Evolutionary conservation across 2,797 vertebrate species (phyloP), one percentile per base, ranked within the genome.

Genomic region (Emys orbicularis): DNA sequence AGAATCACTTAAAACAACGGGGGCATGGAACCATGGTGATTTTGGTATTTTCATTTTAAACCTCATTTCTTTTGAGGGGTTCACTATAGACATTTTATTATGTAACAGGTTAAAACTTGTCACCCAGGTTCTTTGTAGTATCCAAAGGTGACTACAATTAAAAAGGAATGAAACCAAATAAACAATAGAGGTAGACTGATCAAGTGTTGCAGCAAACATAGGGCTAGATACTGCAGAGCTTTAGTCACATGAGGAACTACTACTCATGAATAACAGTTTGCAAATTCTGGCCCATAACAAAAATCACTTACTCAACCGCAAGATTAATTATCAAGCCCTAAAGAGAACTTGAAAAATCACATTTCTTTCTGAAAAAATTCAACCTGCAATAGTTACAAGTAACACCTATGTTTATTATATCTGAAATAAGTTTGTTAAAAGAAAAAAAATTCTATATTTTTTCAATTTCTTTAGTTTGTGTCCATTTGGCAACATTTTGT

Each of bases 331-430:
- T 85, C 91, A 61, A 72, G 89, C 44, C n/a, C 27, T 92, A 87
- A 87, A 94, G 61, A 96, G 68, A 79, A 94, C 9, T 57, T 85
- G 77, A 79, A 92, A 97, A 96, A 88, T n/a, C 12, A 0, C 72
- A 56, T 94, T 85, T 90, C 91, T 90, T 83, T 27, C 23, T 52
- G 47, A 93, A 90, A 92, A 77, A 49, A 29, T 2, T 50, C 72
- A 87, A 47, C 3, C 3, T 83, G 53, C 15, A 44, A 23, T 16
- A 23, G 27, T 37, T 83, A 19, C 4, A 74, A 18, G 19, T 12
- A 84, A 13, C 68, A 61, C 31, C 89, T 50, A 77, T 81, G 84
- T 89, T 79, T 25, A 88, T 16, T 81, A 37, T 4, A 65, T 65
- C 2, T 0, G 57, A n/a, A 90, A 76, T 9, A 83, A 29, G 18